Conservation (phyloP, 2,888 invertebrate genomes). For the Ectropis crepuscularia region DNA sequence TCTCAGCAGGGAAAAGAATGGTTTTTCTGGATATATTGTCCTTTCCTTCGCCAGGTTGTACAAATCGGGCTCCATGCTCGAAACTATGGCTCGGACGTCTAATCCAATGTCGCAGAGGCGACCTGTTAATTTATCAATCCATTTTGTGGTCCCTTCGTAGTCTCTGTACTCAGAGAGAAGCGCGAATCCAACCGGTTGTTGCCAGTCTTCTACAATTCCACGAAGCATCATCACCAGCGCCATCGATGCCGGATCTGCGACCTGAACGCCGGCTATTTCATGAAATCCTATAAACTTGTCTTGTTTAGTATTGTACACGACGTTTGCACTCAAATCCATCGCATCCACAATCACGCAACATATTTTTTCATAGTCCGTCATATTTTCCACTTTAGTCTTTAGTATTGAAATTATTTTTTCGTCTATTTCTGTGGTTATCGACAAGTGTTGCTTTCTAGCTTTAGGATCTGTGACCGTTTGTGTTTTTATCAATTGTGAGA, state of each 20-base stretch:
- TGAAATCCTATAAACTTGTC: conserved; percentile 49
- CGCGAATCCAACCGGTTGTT: conserved; percentile 46
- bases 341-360: conserved; percentile 44
- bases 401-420: conserved; percentile 44
- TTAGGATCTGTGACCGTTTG: conserved; percentile 3
- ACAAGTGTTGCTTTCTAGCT: conserved; percentile 11
- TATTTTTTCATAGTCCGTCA: conserved; percentile 45
- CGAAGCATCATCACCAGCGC: conserved; percentile 46
- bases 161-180: conserved; percentile 45
- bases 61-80: conserved; percentile 44
- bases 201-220: conserved; percentile 48
- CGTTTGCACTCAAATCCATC: conserved; percentile 39
- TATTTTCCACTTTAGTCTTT: conserved; percentile 45
- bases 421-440: conserved; percentile 39
- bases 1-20: conserved; percentile 43
- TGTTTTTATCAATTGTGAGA: conserved; percentile 23
- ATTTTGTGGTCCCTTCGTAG: conserved; percentile 41
- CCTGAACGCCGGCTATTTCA: conserved; percentile 47
- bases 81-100: conserved; percentile 44
- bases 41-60: conserved; percentile 42
- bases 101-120: conserved; percentile 45
- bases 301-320: conserved; percentile 44
- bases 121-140: conserved; percentile 45
- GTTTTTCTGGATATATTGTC: conserved; percentile 39
- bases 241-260: conserved; percentile 41